A percentile compares a stretch with the other conserved stretches of the same genome.
Conservation (phyloP, 37 sponge, comb jelly and placozoan species). For the Ianthella basta region DNA sequence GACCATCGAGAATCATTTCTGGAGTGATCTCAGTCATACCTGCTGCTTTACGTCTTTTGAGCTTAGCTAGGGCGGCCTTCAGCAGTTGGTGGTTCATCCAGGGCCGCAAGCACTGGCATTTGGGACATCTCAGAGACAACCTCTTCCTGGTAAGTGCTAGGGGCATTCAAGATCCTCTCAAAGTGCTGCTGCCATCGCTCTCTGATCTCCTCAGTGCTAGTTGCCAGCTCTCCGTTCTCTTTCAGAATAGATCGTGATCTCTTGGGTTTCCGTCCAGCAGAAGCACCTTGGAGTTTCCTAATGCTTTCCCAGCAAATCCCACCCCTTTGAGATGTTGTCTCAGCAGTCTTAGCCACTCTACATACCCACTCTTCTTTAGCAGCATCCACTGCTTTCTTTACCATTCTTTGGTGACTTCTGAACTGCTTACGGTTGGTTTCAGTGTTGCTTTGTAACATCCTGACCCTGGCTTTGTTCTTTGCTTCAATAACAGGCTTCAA, state of each 20-base stretch:
- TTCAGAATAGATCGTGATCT: not conserved
- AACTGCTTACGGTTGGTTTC: slow-evolving; percentile 11
- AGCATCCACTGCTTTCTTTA: slow-evolving; percentile 50
- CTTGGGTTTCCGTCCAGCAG: slow-evolving; percentile 26
- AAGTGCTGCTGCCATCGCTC: slow-evolving; percentile 35
- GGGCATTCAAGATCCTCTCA: not conserved
- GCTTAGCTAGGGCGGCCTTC: slow-evolving; percentile 37
- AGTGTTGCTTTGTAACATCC: slow-evolving; percentile 14
- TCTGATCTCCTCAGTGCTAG: not conserved
- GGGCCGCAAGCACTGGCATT: not conserved
- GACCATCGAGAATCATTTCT: slow-evolving; percentile 21
- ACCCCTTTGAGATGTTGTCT: slow-evolving; percentile 18
- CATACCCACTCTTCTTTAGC: slow-evolving; percentile 38
- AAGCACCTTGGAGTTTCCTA: slow-evolving; percentile 36
- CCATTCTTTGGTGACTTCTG: slow-evolving; percentile 32
- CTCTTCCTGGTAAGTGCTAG: slow-evolving; percentile 20
- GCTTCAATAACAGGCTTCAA: slow-evolving; percentile 39
- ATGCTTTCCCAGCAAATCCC: slow-evolving; percentile 42
- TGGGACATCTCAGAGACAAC: slow-evolving; percentile 10
- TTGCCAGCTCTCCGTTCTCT: not conserved
- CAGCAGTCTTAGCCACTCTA: slow-evolving; percentile 22
- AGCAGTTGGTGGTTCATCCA: slow-evolving; percentile 41
- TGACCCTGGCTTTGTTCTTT: slow-evolving; percentile 29
- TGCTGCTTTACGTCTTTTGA: slow-evolving; percentile 43
- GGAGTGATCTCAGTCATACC: slow-evolving; percentile 36